Conservation (phyloP, 2,888 invertebrate species). For the Blera fallax region DNA sequence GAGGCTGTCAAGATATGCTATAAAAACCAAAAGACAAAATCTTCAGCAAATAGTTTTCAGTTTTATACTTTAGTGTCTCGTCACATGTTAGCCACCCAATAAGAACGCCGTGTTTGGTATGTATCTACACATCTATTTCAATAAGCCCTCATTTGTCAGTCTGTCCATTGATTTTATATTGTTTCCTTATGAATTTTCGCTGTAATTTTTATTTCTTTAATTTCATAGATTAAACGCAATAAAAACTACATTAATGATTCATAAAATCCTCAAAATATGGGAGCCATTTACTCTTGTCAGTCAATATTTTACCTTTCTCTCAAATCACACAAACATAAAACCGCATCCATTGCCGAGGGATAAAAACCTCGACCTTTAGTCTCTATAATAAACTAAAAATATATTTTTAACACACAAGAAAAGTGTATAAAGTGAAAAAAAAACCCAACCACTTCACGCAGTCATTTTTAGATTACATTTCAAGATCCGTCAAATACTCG, state of each 20-base stretch:
- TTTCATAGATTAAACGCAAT: not conserved
- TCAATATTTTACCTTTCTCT: not conserved
- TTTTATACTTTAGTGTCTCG: too few relatives aligned
- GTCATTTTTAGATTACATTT: conserved; percentile 30
- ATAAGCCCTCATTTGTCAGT: not conserved
- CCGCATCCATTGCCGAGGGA: conserved; percentile 1
- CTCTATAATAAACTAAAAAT: conserved; percentile 4
- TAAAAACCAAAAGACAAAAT: too few relatives aligned
- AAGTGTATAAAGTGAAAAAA: not conserved
- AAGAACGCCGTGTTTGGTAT: not conserved
- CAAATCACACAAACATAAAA: not conserved
- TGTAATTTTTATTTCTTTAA: not conserved
- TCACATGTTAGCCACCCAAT: not conserved
- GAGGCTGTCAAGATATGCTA: not conserved
- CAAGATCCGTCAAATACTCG: conserved; percentile 34
- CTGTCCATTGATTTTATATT: not conserved
- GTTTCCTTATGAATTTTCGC: not conserved
- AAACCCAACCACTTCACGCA: conserved; percentile 3
- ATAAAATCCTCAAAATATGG: conserved; percentile 14
- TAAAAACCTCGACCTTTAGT: conserved; percentile 20
- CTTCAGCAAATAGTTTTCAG: too few relatives aligned
- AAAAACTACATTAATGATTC: not conserved
- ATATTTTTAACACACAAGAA: not conserved
- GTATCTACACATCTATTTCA: too few relatives aligned
- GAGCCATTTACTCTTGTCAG: not conserved